Evolutionary conservation across 2,113 vertebrate genomes (phyloP), one percentile per base, ranked within the genome.

Genomic region (Ailurus styani): DNA sequence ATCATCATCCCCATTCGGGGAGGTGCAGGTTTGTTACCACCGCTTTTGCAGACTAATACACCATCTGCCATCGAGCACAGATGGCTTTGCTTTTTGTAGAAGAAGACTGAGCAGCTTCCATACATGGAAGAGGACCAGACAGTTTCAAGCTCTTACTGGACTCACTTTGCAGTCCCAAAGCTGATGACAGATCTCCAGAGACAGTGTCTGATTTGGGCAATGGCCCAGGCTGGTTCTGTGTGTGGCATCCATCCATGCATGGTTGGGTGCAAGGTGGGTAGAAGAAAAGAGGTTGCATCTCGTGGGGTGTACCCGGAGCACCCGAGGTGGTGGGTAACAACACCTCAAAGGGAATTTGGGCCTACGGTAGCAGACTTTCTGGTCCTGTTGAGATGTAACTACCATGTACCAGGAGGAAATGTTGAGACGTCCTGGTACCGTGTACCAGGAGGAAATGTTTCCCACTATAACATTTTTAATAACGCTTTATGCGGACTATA

Each of bases 1-100:
- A 29, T 4, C 23, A 34, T 6, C n/a, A 5, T 7, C 5, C 20
- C 21, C n/a, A 27, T 54, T 27, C 25, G 0, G 75, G 11, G 27
- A 4, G 25, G 2, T 10, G 13, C 3, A 1, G 5, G 14, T 40
- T 42, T 34, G 45, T 34, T 23, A 13, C 0, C 6, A 20, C n/a
- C 5, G 4, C 57, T 0, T 47, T 34, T 27, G 14, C 4, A 14
- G 6, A 9, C 7, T 6, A 0, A 17, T 6, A 13, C 21, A 2
- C 20, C 20, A 2, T 11, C 2, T 52, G 23, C 21, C 18, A 1
- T 31, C 17, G 47, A 21, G n/a, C 18, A 29, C 0, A 8, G 60
- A 47, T 13, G 31, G 10, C 21, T 68, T 68, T 15, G 23, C 73
- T 31, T 40, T 47, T 7, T 12, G 18, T 14, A 34, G 70, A 13